phyloP scores from a whole-genome alignment of 1,140 invertebrate species.

The Polypedilum vanderplanki region DNA sequence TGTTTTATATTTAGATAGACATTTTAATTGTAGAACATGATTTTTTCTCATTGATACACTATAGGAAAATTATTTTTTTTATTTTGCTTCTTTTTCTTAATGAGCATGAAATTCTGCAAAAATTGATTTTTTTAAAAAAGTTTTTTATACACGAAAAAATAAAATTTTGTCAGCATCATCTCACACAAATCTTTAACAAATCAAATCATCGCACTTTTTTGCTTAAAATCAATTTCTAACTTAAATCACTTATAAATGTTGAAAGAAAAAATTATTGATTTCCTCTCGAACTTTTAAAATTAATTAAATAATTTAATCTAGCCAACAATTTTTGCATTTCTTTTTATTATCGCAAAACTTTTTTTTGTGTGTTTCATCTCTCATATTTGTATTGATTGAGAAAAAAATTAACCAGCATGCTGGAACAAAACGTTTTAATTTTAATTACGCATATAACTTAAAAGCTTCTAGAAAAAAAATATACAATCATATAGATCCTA shows the following conservation, averaged over 20 bases:
- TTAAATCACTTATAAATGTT: too few relatives aligned
- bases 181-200: too few relatives aligned
- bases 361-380: too few relatives aligned
- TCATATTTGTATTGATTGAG: not conserved
- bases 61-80: not conserved
- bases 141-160: too few relatives aligned
- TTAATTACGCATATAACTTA: not conserved
- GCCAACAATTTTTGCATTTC: conserved; percentile 14
- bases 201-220: too few relatives aligned
- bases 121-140: too few relatives aligned
- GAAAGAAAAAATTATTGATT: too few relatives aligned
- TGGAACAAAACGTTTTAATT: not conserved
- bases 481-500: conserved; percentile 16
- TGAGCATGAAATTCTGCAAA: not conserved
- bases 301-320: conserved; percentile 28
- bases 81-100: not conserved
- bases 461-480: not conserved
- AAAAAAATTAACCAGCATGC: conserved; percentile 19
- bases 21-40: conserved; percentile 13
- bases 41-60: conserved; percentile 5
- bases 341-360: not conserved
- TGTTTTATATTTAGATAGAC: conserved; percentile 1
- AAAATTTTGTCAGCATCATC: too few relatives aligned
- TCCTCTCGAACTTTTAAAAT: not conserved
- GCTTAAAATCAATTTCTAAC: too few relatives aligned